Evolutionary conservation across 2,888 invertebrate species (phyloP), one percentile per base, ranked within the genome.

Genomic region (Dynastes grantii): DNA sequence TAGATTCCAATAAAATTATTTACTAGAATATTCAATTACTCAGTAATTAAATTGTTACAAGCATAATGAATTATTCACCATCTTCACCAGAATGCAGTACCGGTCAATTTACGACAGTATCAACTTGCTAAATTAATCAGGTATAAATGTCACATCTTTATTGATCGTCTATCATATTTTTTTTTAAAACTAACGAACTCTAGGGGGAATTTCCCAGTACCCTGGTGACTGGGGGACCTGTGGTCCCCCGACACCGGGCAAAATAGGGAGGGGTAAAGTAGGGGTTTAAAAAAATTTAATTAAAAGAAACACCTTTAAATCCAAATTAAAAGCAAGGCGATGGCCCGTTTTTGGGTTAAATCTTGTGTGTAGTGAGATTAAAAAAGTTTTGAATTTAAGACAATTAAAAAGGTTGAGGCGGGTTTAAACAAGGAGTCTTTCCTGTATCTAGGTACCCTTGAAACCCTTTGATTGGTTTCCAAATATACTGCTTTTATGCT

Each of bases 221-320:
- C 32, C 27, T 3, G 8, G 8, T 29, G 32, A 51, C 13, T n/a
- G n/a, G n/a, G n/a, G n/a, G n/a, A n/a, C n/a, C n/a, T n/a, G n/a
- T n/a, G n/a, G n/a, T n/a, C n/a, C n/a, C n/a, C n/a, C n/a, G n/a
- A n/a, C n/a, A n/a, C n/a, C n/a, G n/a, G n/a, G n/a, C n/a, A n/a
- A n/a, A n/a, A n/a, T n/a, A n/a, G 32, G 49, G 11, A 22, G 11
- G 37, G 40, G 9, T 51, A 49, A 29, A 29, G 49, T 8, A 61
- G 27, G 8, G 22, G 13, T 32, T 13, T 63, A 68, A 68, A 68
- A 68, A 49, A 49, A 27, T 68, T 68, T 51, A 68, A 68, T 68
- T 68, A 68, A 65, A 68, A n/a, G 16, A 68, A 3, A 8, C 16
- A 49, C 22, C 49, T 51, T 51, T 68, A 68, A 68, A 68, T 68